Evolutionary conservation across 2,113 vertebrate genomes (phyloP).

Genomic region (Uria lomvia): DNA sequence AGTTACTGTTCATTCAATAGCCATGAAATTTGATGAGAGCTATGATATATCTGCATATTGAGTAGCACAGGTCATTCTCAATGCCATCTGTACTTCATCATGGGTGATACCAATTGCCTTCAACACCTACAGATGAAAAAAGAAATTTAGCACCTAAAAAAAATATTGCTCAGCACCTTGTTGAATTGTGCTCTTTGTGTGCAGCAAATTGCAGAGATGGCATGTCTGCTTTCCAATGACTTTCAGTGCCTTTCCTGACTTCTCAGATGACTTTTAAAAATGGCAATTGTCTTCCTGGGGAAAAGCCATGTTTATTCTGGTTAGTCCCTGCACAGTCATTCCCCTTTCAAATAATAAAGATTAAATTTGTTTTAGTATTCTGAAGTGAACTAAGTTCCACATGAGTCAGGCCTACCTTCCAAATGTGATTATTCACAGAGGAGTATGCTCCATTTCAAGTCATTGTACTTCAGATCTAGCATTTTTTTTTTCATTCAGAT

Average conservation of each 20-base stretch:
- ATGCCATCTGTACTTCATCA: not conserved
- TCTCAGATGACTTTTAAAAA: not conserved
- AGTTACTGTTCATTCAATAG: not conserved
- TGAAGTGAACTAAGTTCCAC: not conserved
- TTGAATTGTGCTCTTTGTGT: not conserved
- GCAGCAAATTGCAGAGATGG: not conserved
- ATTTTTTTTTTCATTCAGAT: not conserved
- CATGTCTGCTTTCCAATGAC: not conserved
- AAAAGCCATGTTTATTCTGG: not conserved
- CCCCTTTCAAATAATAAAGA: not conserved
- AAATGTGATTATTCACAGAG: not conserved
- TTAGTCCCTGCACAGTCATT: not conserved
- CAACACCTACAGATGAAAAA: not conserved
- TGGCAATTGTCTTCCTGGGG: not conserved
- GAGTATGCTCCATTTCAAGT: not conserved
- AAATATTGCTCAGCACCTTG: not conserved
- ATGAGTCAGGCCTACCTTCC: not conserved
- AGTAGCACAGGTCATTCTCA: not conserved
- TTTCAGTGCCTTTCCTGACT: not conserved
- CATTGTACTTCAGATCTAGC: not conserved
- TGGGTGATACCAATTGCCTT: not conserved
- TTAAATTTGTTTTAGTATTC: not conserved
- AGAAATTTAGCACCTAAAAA: not conserved
- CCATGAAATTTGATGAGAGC: not conserved
- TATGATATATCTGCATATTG: not conserved